Percentiles rank a stretch among this genome's conserved stretches.
Evolutionary conservation across 2,113 vertebrate species (phyloP).

Genomic region (Tupaia chinensis): DNA sequence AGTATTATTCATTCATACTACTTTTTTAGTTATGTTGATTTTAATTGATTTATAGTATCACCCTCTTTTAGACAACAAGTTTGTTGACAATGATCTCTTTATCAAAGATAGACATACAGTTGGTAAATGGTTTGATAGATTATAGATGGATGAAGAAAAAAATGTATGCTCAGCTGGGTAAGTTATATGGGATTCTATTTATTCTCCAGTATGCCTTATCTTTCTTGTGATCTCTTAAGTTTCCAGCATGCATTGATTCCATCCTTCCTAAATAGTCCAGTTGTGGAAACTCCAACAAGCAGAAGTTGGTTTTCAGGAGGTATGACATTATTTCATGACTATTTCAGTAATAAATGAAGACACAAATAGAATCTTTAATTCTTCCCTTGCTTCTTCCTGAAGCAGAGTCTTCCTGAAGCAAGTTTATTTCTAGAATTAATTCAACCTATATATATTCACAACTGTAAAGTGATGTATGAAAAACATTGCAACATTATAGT

Average conservation of each 20-base stretch:
- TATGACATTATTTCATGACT: neutral
- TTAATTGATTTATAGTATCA: neutral
- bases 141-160: conserved; percentile 22
- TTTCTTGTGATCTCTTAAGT: conserved; percentile 58
- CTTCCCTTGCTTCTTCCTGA: conserved; percentile 10
- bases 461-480: neutral
- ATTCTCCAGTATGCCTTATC: neutral
- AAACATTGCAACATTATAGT: neutral
- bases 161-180: neutral
- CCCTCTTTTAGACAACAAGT: neutral
- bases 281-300: neutral
- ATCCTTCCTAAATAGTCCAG: neutral
- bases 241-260: neutral
- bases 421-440: neutral
- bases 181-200: neutral
- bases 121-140: neutral
- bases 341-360: neutral
- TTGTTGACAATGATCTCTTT: neutral
- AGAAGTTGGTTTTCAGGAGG: conserved; percentile 27
- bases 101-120: neutral
- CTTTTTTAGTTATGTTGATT: neutral
- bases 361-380: conserved; percentile 28
- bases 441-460: neutral
- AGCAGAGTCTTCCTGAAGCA: conserved; percentile 16
- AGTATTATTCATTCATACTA: neutral